Conservation (phyloP, 2,888 invertebrate genomes). For the Xestia sexstrigata region DNA sequence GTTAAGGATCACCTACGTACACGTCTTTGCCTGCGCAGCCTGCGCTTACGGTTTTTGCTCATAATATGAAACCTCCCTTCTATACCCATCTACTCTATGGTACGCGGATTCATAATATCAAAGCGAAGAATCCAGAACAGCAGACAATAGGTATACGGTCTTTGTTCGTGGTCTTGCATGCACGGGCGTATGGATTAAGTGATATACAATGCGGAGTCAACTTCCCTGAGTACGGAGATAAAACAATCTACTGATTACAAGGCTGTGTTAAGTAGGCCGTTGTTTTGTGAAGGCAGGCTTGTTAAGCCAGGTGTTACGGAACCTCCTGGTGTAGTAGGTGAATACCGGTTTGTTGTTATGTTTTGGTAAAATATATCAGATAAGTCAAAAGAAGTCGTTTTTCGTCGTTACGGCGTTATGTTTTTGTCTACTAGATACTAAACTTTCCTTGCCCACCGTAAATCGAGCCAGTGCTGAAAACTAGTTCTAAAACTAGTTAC, state of each 20-base stretch:
- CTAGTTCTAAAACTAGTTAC: no score
- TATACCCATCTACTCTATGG: background rate
- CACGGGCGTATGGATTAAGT: slow-evolving; percentile 60
- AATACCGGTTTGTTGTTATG: background rate
- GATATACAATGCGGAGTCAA: slow-evolving; percentile 59
- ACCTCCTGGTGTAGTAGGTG: no score
- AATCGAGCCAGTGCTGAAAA: no score
- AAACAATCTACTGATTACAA: slow-evolving; percentile 56
- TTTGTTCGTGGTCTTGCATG: slow-evolving; percentile 65
- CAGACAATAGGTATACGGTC: slow-evolving; percentile 67
- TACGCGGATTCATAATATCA: slow-evolving; percentile 46
- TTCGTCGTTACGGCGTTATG: no score
- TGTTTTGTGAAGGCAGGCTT: slow-evolving; percentile 26
- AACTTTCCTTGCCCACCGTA: no score
- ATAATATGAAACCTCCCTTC: background rate
- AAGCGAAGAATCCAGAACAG: slow-evolving; percentile 49
- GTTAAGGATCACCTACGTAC: background rate
- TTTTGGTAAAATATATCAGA: background rate
- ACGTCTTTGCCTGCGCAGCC: background rate
- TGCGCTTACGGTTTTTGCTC: background rate
- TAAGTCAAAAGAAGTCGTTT: background rate
- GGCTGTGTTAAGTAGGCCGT: slow-evolving; percentile 25
- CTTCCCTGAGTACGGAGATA: slow-evolving; percentile 56
- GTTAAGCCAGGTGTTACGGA: slow-evolving; percentile 26
- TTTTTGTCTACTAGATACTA: no score